Conservation (phyloP, 2,797 vertebrate species). For the Florisuga fusca region DNA sequence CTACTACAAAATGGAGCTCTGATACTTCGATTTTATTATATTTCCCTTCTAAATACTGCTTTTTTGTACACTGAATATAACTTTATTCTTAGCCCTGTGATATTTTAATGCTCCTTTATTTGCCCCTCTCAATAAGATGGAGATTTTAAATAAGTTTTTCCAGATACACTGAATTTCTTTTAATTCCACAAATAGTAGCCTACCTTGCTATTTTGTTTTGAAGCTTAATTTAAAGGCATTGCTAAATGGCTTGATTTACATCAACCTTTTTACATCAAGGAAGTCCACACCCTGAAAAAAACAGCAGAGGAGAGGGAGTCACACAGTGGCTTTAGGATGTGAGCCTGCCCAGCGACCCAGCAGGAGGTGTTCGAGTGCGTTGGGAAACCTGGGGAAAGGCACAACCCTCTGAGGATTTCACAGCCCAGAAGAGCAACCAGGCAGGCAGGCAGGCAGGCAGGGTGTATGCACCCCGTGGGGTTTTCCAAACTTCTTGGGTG, state of each 20-base stretch:
- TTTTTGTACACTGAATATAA: background rate
- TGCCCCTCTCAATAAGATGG: rapidly evolving
- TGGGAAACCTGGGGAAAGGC: background rate
- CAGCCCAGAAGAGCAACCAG: background rate
- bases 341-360: background rate
- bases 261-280: background rate
- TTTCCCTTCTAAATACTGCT: background rate
- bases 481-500: constrained; percentile 32
- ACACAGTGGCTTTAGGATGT: background rate
- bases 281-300: background rate
- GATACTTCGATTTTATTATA: background rate
- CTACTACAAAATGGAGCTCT: background rate
- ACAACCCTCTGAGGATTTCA: background rate
- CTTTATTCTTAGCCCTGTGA: background rate
- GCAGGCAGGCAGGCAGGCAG: background rate
- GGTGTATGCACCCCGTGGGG: background rate
- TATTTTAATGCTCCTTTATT: background rate
- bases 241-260: background rate
- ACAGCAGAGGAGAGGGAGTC: background rate
- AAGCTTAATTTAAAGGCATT: background rate
- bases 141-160: background rate
- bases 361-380: rapidly evolving
- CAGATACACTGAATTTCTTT: background rate
- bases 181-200: background rate
- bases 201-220: background rate